Evolutionary conservation across 92 coral and sea anemone species (phyloP).

Genomic region (Porites divaricata): DNA sequence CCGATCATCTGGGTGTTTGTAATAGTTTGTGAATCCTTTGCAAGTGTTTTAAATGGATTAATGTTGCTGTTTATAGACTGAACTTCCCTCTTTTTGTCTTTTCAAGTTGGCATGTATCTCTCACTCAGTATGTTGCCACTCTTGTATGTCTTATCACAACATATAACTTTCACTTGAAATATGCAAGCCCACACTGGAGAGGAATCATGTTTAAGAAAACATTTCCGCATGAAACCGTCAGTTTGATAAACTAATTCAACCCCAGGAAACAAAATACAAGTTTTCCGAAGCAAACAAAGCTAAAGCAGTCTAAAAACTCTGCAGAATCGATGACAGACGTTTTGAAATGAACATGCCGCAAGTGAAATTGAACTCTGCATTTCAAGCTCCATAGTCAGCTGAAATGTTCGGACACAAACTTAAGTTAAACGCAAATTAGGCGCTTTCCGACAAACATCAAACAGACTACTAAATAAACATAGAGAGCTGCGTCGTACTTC

Average conservation of each 20-base stretch:
- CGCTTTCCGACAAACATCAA: background rate
- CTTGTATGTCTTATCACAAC: slow-evolving; percentile 11
- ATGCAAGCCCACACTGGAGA: slow-evolving; percentile 12
- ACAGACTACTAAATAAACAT: slow-evolving; percentile 3
- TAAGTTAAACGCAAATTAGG: slow-evolving; percentile 24
- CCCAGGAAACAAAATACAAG: background rate
- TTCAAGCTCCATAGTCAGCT: slow-evolving; percentile 2
- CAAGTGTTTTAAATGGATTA: slow-evolving; percentile 11
- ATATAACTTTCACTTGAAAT: background rate
- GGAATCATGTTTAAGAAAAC: slow-evolving; percentile 38
- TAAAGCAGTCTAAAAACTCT: background rate
- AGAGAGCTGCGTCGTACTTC: background rate
- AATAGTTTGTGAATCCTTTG: slow-evolving; percentile 7
- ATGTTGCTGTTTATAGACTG: background rate
- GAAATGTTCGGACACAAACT: slow-evolving; percentile 10
- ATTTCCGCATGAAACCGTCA: slow-evolving; percentile 26
- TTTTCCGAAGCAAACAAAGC: slow-evolving; percentile 2
- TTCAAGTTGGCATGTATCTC: background rate
- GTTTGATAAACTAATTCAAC: slow-evolving; percentile 21
- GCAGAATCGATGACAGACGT: slow-evolving; percentile 39
- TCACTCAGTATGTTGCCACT: slow-evolving; percentile 34
- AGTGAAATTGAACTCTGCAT: background rate
- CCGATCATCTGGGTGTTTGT: slow-evolving; percentile 4
- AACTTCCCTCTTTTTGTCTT: slow-evolving; percentile 34
- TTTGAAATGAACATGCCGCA: slow-evolving; percentile 19